Conservation (phyloP, 1,140 invertebrate species). For the Rhopalosiphum maidis region DNA sequence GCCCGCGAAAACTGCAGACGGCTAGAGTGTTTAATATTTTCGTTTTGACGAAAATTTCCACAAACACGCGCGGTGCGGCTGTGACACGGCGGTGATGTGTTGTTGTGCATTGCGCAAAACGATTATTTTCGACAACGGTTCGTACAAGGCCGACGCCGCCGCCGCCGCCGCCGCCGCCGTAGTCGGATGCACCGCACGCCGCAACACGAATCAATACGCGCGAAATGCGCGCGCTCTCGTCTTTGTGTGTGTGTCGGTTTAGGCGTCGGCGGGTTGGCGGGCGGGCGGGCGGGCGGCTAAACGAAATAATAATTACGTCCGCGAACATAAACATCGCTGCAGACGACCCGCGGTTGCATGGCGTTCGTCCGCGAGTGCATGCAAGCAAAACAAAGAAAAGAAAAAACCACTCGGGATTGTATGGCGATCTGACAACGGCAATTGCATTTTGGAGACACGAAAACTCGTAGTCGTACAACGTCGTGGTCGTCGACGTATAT, state of each 20-base stretch:
- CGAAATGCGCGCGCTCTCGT: not conserved
- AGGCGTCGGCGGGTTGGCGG: not conserved
- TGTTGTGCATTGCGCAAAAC: conserved; percentile 1
- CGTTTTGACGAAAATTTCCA: not conserved
- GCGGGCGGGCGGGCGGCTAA: not conserved
- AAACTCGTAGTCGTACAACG: not conserved
- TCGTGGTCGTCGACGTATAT: not conserved
- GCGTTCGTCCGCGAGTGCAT: not conserved
- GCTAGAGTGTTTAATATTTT: not conserved
- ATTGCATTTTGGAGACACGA: not conserved
- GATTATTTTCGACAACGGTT: not conserved
- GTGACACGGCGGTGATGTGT: not conserved
- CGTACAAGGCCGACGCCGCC: not conserved
- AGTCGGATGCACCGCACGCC: conserved; percentile 17
- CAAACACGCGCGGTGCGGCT: not conserved
- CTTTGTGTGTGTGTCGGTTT: not conserved
- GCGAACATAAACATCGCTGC: not conserved
- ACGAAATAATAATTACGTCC: conserved; percentile 31
- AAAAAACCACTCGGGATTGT: not conserved
- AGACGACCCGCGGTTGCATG: not conserved
- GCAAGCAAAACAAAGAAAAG: too few relatives aligned
- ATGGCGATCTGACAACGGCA: not conserved
- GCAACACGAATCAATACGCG: not conserved
- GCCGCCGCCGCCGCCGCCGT: not conserved
- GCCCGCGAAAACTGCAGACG: not conserved